Evolutionary conservation across 1,140 invertebrate genomes (phyloP).

Genomic region (Arctopsyche grandis): DNA sequence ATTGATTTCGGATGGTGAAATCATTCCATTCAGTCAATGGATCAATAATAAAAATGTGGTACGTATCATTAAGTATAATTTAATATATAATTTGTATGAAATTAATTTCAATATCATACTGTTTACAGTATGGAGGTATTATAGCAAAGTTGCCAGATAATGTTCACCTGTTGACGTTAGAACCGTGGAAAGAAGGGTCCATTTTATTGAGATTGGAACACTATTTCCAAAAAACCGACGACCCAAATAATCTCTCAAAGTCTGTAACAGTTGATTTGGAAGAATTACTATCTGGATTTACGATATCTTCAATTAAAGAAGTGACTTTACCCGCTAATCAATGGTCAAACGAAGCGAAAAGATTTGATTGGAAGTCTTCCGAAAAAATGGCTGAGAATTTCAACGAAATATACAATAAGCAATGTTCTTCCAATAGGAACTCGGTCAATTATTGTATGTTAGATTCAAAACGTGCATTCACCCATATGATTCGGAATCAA

Average conservation of each 20-base stretch:
- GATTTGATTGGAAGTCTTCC: slow-evolving; percentile 65
- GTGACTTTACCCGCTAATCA: slow-evolving; percentile 78
- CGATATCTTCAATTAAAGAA: slow-evolving; percentile 70
- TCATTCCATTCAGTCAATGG: slow-evolving; percentile 61
- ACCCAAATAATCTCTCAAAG: slow-evolving; percentile 61
- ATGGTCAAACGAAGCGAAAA: slow-evolving; percentile 66
- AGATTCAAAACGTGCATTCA: not conserved
- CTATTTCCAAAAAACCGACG: slow-evolving; percentile 80
- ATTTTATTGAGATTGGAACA: slow-evolving; percentile 89
- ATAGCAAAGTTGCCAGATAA: slow-evolving; percentile 73
- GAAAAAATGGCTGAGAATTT: slow-evolving; percentile 13
- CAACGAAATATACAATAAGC: slow-evolving; percentile 23
- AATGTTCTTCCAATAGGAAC: not conserved
- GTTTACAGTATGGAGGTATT: slow-evolving; percentile 9
- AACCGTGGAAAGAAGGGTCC: slow-evolving; percentile 78
- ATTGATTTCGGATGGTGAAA: slow-evolving; percentile 60
- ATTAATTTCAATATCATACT: not conserved
- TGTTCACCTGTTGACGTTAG: slow-evolving; percentile 88
- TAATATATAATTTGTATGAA: slow-evolving; percentile 4
- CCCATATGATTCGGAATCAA: not conserved
- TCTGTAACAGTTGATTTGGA: slow-evolving; percentile 56
- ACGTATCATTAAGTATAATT: slow-evolving; percentile 46
- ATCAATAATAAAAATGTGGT: slow-evolving; percentile 61
- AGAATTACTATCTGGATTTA: slow-evolving; percentile 69
- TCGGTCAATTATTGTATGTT: not conserved